Conservation (phyloP, 2,888 invertebrate genomes). For the Blastobasis adustella region DNA sequence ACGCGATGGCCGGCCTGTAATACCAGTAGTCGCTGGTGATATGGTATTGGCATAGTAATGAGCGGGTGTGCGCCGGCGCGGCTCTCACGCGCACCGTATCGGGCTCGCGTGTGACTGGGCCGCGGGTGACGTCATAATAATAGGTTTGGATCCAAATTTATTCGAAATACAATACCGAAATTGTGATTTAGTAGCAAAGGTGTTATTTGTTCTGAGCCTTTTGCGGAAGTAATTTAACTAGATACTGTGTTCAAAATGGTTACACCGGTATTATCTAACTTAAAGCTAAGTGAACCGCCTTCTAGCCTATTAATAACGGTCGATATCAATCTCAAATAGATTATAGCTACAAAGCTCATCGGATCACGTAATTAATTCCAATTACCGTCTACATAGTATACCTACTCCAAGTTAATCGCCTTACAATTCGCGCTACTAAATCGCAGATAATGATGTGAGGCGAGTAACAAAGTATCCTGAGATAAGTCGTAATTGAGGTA, state of each 20-base stretch:
- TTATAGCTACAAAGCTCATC: neutral
- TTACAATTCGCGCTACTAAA: neutral
- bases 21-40: conserved; percentile 58
- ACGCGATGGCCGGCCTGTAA: conserved; percentile 52
- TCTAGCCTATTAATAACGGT: too few relatives aligned
- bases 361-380: neutral
- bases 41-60: conserved; percentile 55
- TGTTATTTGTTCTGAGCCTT: too few relatives aligned
- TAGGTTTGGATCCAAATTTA: neutral
- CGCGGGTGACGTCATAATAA: conserved; percentile 28
- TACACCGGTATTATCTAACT: too few relatives aligned
- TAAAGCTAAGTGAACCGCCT: too few relatives aligned
- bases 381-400: neutral
- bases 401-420: neutral
- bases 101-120: conserved; percentile 26
- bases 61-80: conserved; percentile 28
- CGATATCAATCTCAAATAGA: too few relatives aligned
- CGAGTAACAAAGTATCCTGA: conserved; percentile 12
- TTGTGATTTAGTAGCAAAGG: neutral
- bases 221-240: too few relatives aligned
- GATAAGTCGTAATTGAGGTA: conserved; percentile 24
- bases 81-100: conserved; percentile 38
- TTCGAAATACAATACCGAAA: neutral
- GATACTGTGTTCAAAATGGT: too few relatives aligned
- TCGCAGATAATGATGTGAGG: conserved; percentile 12